Evolutionary conservation across 2,888 invertebrate genomes (phyloP), one percentile per base, ranked within the genome.

Genomic region (Stenodera caucasica): DNA sequence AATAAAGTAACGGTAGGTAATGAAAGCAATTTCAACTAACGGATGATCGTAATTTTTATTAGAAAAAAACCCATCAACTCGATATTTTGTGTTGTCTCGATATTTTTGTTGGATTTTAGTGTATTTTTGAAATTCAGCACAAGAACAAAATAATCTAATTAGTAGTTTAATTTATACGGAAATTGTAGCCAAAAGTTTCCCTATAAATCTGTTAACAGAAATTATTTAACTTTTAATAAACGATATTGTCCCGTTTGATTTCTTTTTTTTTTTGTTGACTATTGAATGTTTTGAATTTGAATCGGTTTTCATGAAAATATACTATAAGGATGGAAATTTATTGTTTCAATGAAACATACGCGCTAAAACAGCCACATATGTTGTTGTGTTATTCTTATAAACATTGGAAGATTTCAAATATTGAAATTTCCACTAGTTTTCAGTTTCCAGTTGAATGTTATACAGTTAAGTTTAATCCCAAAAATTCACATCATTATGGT

Each of bases 401-500:
- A 59, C 58, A 58, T 50, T 62, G 62, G 58, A 62, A 53, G 55
- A 55, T 58, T 62, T 58, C 58, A 53, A 40, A 45, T 6, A 54
- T 49, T 54, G n/a, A 53, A 32, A 59, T 53, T 50, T 60, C 45
- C 18, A 45, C 9, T n/a, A 45, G 21, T 45, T 45, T 45, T 12
- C 56, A 60, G 61, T 61, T 14, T 37, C 29, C 18, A 33, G 35
- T 51, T 30, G 55, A 9, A n/a, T 57, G 26, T 30, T 33, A 58
- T 35, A 30, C 49, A 40, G 58, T 62, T 49, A 15, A 18, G 8
- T n/a, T n/a, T n/a, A n/a, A n/a, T n/a, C n/a, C n/a, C n/a, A n/a
- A n/a, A n/a, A n/a, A n/a, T n/a, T n/a, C n/a, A n/a, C n/a, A 12
- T 37, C 61, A 61, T 11, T n/a, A 62, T 62, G 62, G 55, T 58